phyloP scores from a whole-genome alignment of 2,113 vertebrate species.

The Bungarus multicinctus region DNA sequence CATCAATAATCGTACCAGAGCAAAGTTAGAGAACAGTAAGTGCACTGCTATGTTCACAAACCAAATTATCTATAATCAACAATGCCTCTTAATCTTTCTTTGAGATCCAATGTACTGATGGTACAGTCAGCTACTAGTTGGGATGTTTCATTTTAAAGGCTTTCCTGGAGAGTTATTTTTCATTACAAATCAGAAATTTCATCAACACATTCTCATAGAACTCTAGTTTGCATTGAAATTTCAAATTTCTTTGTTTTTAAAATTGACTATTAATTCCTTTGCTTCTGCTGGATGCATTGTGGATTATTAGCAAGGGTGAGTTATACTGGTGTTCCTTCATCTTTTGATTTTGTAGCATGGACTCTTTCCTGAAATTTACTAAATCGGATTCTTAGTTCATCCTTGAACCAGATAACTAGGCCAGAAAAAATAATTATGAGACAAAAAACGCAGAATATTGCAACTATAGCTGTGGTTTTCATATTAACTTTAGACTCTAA shows the following conservation, averaged over 20 bases:
- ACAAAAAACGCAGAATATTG: neutral
- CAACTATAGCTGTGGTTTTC: neutral
- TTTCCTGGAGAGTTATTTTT: neutral
- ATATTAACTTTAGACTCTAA: neutral
- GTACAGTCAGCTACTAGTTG: neutral
- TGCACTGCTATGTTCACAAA: neutral
- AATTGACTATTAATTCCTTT: neutral
- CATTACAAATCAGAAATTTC: neutral
- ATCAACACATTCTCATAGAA: neutral
- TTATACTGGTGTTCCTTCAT: neutral
- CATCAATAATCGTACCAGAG: neutral
- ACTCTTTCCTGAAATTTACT: too few relatives aligned
- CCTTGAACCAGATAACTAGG: neutral
- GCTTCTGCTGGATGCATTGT: neutral
- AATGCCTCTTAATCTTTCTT: neutral
- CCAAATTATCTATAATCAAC: neutral
- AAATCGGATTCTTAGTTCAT: neutral
- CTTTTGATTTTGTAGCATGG: too few relatives aligned
- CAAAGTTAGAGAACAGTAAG: neutral
- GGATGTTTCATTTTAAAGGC: neutral
- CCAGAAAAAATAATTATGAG: neutral
- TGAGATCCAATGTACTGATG: neutral
- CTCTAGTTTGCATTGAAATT: neutral
- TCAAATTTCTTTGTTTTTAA: neutral
- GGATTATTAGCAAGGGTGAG: neutral